Evolutionary conservation across 2,113 vertebrate species (phyloP), one percentile per base, ranked within the genome.

Genomic region (Myanophis thanlyinensis): DNA sequence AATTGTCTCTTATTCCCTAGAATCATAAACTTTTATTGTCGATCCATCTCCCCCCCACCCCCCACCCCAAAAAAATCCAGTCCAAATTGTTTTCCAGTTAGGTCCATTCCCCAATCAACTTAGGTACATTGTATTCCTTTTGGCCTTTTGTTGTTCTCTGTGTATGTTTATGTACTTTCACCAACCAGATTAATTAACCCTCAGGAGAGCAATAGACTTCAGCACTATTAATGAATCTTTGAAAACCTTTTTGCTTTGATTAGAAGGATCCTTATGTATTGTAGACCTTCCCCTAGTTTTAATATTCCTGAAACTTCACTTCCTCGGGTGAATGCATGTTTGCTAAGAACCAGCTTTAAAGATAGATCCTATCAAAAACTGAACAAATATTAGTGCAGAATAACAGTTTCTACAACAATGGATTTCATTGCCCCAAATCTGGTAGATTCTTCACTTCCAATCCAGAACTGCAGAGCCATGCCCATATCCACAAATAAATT

Each of bases 101-200:
- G 30, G 62, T n/a, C 84, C 35, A 92, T 92, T 73, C 7, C 56
- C 47, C 44, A 59, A 51, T 11, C 59, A 47, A 90, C 23, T 53
- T 91, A 20, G 3, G 22, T 49, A 87, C 27, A 51, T 35, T 85
- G 85, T 1, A 0, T 0, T 88, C 91, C 51, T 92, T 95, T 67
- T 90, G 80, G 85, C 85, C 0, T 0, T 90, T 94, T 94, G n/a
- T n/a, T 91, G 1, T 92, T 47, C 53, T 27, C 85, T 93, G 2
- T 94, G 48, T 93, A 52, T 88, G 9, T n/a, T 91, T 93, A 23
- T 94, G 59, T 90, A 93, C 27, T 95, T 25, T 0, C 56, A 35
- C 3, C 91, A 15, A 49, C 35, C 0, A 0, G 0, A 0, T 88
- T 92, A 92, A 91, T 91, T 93, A 86, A 47, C 93, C 2, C 46